Percentiles rank a stretch among this genome's conserved stretches.
phyloP scores from a whole-genome alignment of 2,888 invertebrate genomes.

The Perithous albicinctus region DNA sequence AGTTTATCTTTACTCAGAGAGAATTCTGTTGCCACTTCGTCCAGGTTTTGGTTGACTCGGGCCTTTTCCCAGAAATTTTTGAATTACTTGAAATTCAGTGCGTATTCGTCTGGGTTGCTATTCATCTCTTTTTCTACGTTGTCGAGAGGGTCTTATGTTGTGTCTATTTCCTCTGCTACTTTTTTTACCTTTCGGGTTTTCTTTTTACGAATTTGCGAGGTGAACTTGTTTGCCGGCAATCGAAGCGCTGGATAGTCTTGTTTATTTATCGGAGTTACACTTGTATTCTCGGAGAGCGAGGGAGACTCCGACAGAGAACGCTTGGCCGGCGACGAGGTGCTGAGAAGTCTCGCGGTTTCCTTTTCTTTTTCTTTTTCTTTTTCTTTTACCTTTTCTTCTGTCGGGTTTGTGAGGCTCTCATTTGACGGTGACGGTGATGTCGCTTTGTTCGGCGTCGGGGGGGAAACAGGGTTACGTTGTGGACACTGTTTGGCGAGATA shows the following conservation, averaged over 20 bases:
- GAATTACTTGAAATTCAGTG: conserved; percentile 20
- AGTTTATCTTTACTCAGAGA: neutral
- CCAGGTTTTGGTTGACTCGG: conserved; percentile 20
- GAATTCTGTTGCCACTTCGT: conserved; percentile 12
- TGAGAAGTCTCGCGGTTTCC: neutral
- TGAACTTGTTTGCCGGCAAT: neutral
- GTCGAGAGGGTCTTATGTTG: neutral
- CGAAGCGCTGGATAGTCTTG: conserved; percentile 5
- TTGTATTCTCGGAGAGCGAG: conserved; percentile 2
- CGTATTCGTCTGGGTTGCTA: neutral
- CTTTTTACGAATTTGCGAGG: neutral
- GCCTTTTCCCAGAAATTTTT: conserved; percentile 32
- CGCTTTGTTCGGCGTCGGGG: neutral
- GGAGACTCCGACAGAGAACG: conserved; percentile 11
- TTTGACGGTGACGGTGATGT: neutral
- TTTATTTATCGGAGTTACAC: neutral
- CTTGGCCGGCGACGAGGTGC: neutral
- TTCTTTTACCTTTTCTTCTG: too few relatives aligned
- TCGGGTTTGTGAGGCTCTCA: neutral
- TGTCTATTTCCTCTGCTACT: neutral
- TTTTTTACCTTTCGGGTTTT: conserved; percentile 13
- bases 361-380: too few relatives aligned
- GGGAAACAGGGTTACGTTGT: neutral
- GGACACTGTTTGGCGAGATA: conserved; percentile 47
- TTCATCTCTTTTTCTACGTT: conserved; percentile 2